Conservation (phyloP, 2,113 vertebrate species). For the Serilophus lunatus region DNA sequence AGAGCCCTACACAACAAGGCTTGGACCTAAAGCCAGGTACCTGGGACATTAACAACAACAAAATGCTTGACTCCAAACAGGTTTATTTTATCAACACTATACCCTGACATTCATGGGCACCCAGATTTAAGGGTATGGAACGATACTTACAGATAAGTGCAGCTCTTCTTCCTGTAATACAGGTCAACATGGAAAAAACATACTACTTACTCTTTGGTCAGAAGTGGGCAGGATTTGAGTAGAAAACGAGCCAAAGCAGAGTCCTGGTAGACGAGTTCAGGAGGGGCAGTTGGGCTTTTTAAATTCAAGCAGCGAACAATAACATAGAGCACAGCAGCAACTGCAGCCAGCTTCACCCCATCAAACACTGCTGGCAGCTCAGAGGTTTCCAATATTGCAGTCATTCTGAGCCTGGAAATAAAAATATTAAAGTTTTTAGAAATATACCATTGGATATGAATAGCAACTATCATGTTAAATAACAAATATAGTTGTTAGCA, state of each 20-base stretch:
- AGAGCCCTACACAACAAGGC: background rate
- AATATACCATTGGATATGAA: background rate
- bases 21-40: background rate
- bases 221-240: constrained; percentile 90
- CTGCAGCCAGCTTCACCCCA: constrained; percentile 93
- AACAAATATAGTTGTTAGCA: too few relatives aligned
- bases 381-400: constrained; percentile 76
- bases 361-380: constrained; percentile 97
- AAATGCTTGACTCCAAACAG: background rate
- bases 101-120: background rate
- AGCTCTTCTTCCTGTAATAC: background rate
- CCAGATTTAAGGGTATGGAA: background rate
- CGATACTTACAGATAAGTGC: too few relatives aligned
- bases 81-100: background rate
- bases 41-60: background rate
- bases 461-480: background rate
- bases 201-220: constrained; percentile 97
- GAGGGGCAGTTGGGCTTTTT: constrained; percentile 92
- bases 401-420: constrained; percentile 69
- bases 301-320: constrained; percentile 95
- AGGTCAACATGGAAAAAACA: background rate
- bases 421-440: background rate
- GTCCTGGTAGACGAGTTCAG: constrained; percentile 91
- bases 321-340: constrained; percentile 92
- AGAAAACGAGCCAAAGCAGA: constrained; percentile 88